phyloP scores from a whole-genome alignment of 2,797 vertebrate species.

The Micromesistius poutassou region DNA sequence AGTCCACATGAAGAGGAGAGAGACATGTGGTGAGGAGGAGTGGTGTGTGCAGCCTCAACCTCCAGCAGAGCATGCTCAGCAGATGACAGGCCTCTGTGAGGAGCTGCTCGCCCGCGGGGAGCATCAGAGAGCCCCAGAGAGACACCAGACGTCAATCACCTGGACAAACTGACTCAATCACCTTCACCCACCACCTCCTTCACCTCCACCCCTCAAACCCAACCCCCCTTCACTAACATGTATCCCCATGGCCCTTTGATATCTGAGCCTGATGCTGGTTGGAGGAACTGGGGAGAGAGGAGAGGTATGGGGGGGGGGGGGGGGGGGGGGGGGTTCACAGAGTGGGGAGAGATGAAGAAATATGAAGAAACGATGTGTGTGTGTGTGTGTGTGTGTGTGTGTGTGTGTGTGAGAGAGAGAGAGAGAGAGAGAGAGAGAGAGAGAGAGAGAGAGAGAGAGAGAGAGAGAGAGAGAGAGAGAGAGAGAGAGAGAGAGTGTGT shows the following conservation, averaged over 20 bases:
- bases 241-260: slow-evolving; percentile 1
- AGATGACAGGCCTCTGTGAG: no score
- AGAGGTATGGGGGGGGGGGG: no score
- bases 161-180: slow-evolving; percentile 62
- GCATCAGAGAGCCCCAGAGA: slow-evolving; percentile 25
- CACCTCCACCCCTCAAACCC: not conserved
- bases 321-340: not conserved
- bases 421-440: no score
- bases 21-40: no score
- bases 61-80: no score
- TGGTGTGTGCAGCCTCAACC: no score
- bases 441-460: not conserved
- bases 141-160: slow-evolving; percentile 52
- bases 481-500: slow-evolving; percentile 4
- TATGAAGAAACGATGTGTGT: not conserved
- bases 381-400: not conserved
- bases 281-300: not conserved
- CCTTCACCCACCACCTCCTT: slow-evolving; percentile 39
- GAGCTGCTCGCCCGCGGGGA: not conserved
- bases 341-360: not conserved
- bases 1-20: no score
- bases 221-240: slow-evolving; percentile 41
- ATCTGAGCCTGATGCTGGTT: slow-evolving; percentile 11
- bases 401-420: no score
- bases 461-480: no score